Evolutionary conservation across 1,140 invertebrate genomes (phyloP).

Genomic region (Lerema accius): DNA sequence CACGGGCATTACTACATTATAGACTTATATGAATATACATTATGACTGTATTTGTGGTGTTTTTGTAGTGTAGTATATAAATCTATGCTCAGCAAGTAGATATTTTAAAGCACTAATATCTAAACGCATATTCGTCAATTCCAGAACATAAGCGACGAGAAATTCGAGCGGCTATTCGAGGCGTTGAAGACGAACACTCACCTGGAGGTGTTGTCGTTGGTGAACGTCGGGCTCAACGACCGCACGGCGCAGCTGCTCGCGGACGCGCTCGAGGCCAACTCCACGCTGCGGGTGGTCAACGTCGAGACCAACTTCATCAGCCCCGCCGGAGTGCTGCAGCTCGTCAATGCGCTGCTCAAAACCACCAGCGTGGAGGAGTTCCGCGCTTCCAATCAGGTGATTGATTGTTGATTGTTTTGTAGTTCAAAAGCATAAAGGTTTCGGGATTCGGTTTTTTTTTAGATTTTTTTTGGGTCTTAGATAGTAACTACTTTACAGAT

Average conservation of each 20-base stretch:
- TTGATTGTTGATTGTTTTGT: no score
- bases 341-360: conserved; percentile 93
- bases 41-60: no score
- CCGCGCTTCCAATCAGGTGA: conserved; percentile 98
- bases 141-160: conserved; percentile 98
- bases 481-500: no score
- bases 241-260: conserved; percentile 92
- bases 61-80: no score
- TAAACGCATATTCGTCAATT: no score
- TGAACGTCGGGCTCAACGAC: conserved; percentile 97
- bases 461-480: no score
- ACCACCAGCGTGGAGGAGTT: conserved; percentile 96
- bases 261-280: conserved; percentile 93
- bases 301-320: conserved; percentile 98
- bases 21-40: no score
- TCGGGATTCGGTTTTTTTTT: no score
- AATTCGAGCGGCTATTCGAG: conserved; percentile 95
- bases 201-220: conserved; percentile 95
- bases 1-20: no score
- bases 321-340: conserved; percentile 90
- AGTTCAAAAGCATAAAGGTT: no score
- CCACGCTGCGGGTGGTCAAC: conserved; percentile 94
- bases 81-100: no score
- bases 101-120: no score
- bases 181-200: conserved; percentile 95